Conservation (phyloP, 2,797 vertebrate genomes). For the Halcyon badia region DNA sequence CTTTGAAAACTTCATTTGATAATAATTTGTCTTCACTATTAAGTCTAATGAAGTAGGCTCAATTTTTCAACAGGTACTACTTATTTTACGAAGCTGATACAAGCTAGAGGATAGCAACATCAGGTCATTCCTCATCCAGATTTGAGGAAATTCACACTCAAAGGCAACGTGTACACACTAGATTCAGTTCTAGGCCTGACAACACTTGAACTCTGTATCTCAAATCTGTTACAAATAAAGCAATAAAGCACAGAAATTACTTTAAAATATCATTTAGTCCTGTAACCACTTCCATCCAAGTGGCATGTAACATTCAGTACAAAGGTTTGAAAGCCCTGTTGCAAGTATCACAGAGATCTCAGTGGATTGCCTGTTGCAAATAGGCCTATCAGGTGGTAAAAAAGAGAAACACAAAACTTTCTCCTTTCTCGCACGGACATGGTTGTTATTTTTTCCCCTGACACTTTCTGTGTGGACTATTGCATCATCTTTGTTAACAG, state of each 20-base stretch:
- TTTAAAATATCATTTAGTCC: not conserved
- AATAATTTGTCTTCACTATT: not conserved
- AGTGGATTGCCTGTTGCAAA: not conserved
- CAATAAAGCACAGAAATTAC: not conserved
- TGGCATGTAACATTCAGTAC: not conserved
- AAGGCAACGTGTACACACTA: rapidly evolving
- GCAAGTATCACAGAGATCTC: not conserved
- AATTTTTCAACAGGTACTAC: not conserved
- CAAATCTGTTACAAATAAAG: not conserved
- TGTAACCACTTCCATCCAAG: not conserved
- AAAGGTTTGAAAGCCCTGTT: not conserved
- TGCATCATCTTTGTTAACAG: not conserved
- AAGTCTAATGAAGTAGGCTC: not conserved
- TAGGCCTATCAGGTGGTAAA: not conserved
- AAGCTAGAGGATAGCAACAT: not conserved
- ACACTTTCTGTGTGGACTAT: not conserved
- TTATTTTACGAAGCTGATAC: not conserved
- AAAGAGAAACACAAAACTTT: not conserved
- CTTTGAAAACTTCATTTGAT: not conserved
- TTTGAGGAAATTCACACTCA: not conserved
- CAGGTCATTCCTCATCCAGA: not conserved
- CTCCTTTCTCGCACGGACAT: not conserved
- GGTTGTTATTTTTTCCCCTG: not conserved
- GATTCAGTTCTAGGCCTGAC: not conserved
- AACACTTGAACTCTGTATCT: not conserved